These are phyloP conservation scores for Phrynocephalus forsythii DNA, from an alignment of 2,797 vertebrate genomes.

Conservation along the genomic window DNA sequence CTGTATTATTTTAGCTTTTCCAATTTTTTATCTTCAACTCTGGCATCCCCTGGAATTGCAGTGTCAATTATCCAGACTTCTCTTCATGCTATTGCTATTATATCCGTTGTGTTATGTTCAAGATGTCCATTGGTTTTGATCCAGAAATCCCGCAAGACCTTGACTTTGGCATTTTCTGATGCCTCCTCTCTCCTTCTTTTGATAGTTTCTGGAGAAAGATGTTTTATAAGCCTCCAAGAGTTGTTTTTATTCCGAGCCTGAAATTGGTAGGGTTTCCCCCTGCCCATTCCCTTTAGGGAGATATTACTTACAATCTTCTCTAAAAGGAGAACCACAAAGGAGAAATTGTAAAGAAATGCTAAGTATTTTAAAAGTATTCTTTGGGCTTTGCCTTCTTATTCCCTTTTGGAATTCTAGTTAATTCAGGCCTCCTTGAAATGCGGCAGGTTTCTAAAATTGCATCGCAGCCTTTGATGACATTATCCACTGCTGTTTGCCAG, in stretches of 20 bases:
- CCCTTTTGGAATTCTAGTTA: conserved; percentile 16
- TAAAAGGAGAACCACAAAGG: background rate
- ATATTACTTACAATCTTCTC: background rate
- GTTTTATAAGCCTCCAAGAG: background rate
- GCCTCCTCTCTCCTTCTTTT: no score
- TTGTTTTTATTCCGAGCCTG: background rate
- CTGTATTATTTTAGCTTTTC: no score
- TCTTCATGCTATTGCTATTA: no score
- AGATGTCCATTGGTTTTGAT: no score
- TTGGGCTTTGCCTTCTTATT: background rate
- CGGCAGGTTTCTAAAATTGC: conserved; percentile 35
- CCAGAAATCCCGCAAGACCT: no score
- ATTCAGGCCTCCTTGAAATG: conserved; percentile 41
- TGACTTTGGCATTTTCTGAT: no score
- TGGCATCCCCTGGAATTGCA: no score
- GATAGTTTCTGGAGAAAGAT: background rate
- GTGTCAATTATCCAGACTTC: no score
- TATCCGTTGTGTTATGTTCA: no score
- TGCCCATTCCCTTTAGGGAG: background rate
- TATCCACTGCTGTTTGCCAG: conserved; percentile 31
- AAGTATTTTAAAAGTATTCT: background rate
- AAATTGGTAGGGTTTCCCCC: background rate
- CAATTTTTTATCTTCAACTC: no score
- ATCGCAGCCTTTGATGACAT: conserved; percentile 47
- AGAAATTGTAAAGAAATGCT: background rate